These are phyloP conservation scores for Rhopalosiphum padi DNA, from an alignment of 1,140 invertebrate species.

Conservation along the genomic window DNA sequence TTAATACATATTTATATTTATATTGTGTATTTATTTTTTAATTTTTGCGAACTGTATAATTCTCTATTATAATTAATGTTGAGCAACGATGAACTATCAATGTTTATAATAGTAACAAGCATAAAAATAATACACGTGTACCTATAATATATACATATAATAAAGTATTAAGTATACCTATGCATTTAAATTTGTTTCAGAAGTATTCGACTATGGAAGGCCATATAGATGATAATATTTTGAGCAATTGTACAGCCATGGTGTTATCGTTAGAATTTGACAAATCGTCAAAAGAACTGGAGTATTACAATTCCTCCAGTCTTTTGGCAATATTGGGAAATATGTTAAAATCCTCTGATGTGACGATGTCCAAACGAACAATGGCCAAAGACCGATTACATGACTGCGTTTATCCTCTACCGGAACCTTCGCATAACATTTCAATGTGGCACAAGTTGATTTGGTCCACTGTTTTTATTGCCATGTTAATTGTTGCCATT, in stretches of 20 bases:
- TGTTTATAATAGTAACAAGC: no score
- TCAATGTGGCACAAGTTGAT: constrained; percentile 70
- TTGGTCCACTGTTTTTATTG: constrained; percentile 74
- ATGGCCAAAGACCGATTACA: constrained; percentile 60
- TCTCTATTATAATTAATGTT: no score
- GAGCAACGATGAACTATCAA: no score
- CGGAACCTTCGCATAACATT: constrained; percentile 64
- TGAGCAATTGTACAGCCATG: constrained; percentile 33
- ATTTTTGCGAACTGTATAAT: no score
- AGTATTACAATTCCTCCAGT: not conserved
- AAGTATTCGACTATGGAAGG: not conserved
- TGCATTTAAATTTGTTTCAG: not conserved
- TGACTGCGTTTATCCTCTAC: constrained; percentile 62
- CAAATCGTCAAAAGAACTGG: not conserved
- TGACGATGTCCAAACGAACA: constrained; percentile 60
- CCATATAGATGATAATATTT: not conserved
- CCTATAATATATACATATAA: not conserved
- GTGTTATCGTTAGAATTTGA: constrained; percentile 13
- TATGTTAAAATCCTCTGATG: constrained; percentile 45
- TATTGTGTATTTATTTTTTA: no score
- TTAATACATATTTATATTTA: no score
- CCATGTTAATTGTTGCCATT: constrained; percentile 79
- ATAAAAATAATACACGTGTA: not conserved
- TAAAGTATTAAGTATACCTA: not conserved
- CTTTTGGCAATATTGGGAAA: not conserved